These are phyloP conservation scores for Hypsopygia costalis DNA, from an alignment of 2,888 invertebrate genomes.

Conservation along the genomic window DNA sequence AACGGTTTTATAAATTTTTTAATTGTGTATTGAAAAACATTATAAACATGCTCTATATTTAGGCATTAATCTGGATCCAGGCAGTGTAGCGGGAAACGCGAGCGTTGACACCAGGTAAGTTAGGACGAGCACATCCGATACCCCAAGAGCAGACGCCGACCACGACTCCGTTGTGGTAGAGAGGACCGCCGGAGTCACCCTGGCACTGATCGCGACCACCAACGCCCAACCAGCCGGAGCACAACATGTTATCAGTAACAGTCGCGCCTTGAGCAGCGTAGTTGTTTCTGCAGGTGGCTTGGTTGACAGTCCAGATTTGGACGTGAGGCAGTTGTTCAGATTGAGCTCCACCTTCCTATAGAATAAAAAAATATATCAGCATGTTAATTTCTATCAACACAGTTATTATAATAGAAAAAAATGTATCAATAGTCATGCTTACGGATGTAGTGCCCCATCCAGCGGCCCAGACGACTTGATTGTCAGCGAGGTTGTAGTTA, in stretches of 20 bases:
- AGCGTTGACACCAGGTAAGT: constrained; percentile 45
- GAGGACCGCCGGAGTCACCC: constrained; percentile 50
- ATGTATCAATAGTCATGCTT: constrained; percentile 16
- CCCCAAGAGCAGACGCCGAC: constrained; percentile 51
- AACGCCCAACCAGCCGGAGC: constrained; percentile 42
- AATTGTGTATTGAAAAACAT: too few species aligned
- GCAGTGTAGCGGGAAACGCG: constrained; percentile 36
- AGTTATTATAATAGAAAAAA: too few species aligned
- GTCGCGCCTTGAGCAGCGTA: constrained; percentile 27
- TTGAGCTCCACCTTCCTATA: constrained; percentile 20
- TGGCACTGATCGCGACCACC: constrained; percentile 58
- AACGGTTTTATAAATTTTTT: too few species aligned
- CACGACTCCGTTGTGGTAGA: constrained; percentile 38
- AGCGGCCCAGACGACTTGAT: constrained; percentile 28
- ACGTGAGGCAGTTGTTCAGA: constrained; percentile 43
- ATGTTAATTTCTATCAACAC: too few species aligned
- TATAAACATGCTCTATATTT: too few species aligned
- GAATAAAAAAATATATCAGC: not conserved
- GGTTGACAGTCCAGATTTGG: constrained; percentile 36
- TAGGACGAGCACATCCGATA: constrained; percentile 27
- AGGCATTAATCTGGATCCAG: constrained; percentile 43
- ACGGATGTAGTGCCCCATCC: constrained; percentile 36
- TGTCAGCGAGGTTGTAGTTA: constrained; percentile 36
- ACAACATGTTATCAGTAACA: constrained; percentile 40
- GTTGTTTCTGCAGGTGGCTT: constrained; percentile 26